phyloP scores from a whole-genome alignment of 2,888 invertebrate genomes.

The Xanthorhoe spadicearia region DNA sequence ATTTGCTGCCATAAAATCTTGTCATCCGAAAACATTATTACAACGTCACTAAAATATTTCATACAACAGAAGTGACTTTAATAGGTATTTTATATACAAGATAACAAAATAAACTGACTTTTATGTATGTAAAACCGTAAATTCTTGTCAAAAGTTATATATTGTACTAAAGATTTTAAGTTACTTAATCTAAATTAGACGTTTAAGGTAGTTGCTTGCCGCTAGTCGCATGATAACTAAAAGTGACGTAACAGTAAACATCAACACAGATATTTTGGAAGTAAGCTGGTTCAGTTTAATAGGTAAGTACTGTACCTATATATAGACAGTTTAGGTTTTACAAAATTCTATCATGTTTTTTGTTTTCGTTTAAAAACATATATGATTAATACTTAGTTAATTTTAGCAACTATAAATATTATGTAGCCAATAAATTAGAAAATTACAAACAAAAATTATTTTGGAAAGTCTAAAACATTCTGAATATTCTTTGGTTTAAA shows the following conservation, averaged over 20 bases:
- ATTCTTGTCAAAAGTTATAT: conserved; percentile 35
- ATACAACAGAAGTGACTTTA: conserved; percentile 46
- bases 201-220: conserved; percentile 53
- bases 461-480: no score
- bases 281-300: conserved; percentile 30
- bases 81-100: conserved; percentile 49
- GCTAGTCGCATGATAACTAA: conserved; percentile 54
- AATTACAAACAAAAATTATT: no score
- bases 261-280: conserved; percentile 17
- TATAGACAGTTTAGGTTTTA: no score
- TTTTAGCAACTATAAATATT: no score
- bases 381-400: no score
- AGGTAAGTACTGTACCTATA: no score
- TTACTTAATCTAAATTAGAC: conserved; percentile 64
- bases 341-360: no score
- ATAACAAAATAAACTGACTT: conserved; percentile 40
- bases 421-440: no score
- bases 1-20: conserved; percentile 14
- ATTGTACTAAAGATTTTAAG: conserved; percentile 37
- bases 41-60: conserved; percentile 37
- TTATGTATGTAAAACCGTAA: conserved; percentile 44
- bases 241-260: conserved; percentile 73
- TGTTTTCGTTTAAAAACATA: no score
- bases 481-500: no score
- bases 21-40: conserved; percentile 33